These are phyloP conservation scores for Tapirus indicus DNA, from an alignment of 2,797 vertebrate species.

Conservation along the genomic window DNA sequence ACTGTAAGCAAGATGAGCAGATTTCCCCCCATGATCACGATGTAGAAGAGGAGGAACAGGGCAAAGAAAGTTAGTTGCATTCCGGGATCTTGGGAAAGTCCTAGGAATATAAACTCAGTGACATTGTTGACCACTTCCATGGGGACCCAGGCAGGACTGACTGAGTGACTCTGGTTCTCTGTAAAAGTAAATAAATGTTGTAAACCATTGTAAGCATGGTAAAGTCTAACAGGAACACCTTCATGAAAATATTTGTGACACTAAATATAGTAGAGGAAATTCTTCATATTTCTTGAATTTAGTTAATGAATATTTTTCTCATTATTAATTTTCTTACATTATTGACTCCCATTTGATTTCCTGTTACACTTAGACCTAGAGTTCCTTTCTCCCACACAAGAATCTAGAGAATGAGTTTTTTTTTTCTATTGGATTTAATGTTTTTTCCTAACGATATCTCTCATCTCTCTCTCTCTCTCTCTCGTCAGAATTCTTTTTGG, in stretches of 20 bases:
- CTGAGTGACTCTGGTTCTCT: conserved; percentile 38
- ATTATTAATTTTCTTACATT: conserved; percentile 9
- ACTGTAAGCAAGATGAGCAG: conserved; percentile 73
- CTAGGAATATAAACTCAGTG: conserved; percentile 77
- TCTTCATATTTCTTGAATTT: not conserved
- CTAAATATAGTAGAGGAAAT: not conserved
- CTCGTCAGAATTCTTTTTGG: not conserved
- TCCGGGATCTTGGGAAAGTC: conserved; percentile 72
- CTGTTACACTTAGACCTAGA: not conserved
- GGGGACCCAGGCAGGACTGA: not conserved
- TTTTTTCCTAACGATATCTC: not conserved
- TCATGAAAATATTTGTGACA: not conserved
- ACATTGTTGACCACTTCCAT: conserved; percentile 63
- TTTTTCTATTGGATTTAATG: not conserved
- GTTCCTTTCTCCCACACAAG: not conserved
- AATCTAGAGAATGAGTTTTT: not conserved
- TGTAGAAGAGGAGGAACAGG: conserved; percentile 75
- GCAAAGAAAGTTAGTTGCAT: conserved; percentile 65
- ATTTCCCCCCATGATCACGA: conserved; percentile 64
- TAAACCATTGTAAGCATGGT: not conserved
- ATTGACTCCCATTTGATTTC: not conserved
- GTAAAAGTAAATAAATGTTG: conserved; percentile 42
- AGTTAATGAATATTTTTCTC: not conserved
- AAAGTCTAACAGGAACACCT: not conserved
- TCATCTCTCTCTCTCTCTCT: not conserved